Conservation (phyloP, 2,797 vertebrate species). For the Bradypus variegatus region DNA sequence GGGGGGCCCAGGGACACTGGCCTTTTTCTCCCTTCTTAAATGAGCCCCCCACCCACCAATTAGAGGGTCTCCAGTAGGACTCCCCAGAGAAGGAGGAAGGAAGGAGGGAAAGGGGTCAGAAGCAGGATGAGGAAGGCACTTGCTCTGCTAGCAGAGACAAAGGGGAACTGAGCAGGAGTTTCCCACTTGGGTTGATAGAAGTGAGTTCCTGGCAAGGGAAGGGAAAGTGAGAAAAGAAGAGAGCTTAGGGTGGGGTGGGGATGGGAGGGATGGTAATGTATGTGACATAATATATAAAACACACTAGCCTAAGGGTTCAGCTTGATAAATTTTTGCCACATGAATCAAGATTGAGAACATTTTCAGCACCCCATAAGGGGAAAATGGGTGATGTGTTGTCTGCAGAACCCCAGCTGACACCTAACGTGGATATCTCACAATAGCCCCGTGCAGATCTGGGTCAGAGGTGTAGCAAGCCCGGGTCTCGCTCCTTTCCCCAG, state of each 20-base stretch:
- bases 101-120: neutral
- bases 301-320: neutral
- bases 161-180: neutral
- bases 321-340: neutral
- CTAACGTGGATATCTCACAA: neutral
- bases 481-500: neutral
- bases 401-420: neutral
- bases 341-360: neutral
- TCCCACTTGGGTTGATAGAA: neutral
- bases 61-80: neutral
- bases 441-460: neutral
- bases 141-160: neutral
- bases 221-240: neutral
- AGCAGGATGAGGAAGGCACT: neutral
- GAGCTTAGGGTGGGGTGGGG: neutral
- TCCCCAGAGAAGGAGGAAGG: neutral
- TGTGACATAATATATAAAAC: no score
- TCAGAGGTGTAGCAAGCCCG: neutral
- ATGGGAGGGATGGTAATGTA: neutral
- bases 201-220: neutral
- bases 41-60: neutral
- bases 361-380: neutral
- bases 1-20: neutral
- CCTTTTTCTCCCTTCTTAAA: neutral
- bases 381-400: neutral